A percentile compares a stretch with the other conserved stretches of the same genome.
Evolutionary conservation across 2,888 invertebrate species (phyloP).

Genomic region (Melipona bicolor): DNA sequence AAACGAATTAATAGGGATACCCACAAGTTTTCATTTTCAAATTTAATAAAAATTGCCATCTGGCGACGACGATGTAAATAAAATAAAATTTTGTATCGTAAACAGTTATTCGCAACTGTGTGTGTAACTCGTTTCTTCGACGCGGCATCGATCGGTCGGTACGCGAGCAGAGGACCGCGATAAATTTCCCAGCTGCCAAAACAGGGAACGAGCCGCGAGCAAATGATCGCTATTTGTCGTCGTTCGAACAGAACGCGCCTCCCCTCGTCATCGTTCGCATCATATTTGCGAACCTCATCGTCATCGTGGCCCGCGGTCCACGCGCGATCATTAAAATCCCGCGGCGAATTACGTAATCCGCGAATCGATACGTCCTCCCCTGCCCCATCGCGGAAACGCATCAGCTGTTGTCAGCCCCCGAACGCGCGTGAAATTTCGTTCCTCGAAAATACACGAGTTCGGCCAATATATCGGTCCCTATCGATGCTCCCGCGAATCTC

Average conservation of each 20-base stretch:
- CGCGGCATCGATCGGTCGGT: slow-evolving; percentile 32
- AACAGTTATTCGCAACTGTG: too few species aligned
- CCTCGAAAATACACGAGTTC: neutral
- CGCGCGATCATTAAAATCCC: slow-evolving; percentile 44
- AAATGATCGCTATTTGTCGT: slow-evolving; percentile 62
- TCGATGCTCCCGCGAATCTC: too few species aligned
- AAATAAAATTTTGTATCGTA: too few species aligned
- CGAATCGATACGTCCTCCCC: slow-evolving; percentile 39
- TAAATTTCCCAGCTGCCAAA: slow-evolving; percentile 60
- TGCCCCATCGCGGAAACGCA: slow-evolving; percentile 29
- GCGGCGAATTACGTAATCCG: slow-evolving; percentile 63
- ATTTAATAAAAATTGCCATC: too few species aligned
- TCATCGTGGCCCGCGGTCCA: slow-evolving; percentile 24
- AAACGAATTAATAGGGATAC: too few species aligned
- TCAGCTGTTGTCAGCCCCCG: neutral
- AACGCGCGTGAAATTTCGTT: neutral
- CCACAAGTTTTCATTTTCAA: too few species aligned
- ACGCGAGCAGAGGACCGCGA: slow-evolving; percentile 40
- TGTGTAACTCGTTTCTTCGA: slow-evolving; percentile 3
- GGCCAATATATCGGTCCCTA: too few species aligned
- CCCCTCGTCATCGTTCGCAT: slow-evolving; percentile 22
- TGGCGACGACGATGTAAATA: too few species aligned
- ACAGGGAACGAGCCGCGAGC: slow-evolving; percentile 40
- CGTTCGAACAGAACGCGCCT: slow-evolving; percentile 3
- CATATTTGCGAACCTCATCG: slow-evolving; percentile 26